A percentile compares a stretch with the other conserved stretches of the same genome.
phyloP scores from a whole-genome alignment of 2,888 invertebrate species.

The Automeris io region DNA sequence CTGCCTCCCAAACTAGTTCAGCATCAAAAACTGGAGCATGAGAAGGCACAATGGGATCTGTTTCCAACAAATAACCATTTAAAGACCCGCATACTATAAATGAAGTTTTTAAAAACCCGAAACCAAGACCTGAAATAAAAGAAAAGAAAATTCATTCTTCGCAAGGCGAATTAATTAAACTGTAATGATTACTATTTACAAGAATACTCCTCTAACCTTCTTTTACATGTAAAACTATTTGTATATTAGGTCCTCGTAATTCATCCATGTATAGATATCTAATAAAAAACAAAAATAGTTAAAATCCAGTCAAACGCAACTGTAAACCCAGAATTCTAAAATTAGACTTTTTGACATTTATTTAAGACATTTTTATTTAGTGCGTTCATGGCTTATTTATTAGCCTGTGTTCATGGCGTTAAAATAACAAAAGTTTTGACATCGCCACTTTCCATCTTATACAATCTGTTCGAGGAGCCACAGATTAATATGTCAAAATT shows the following conservation, averaged over 20 bases:
- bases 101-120: conserved; percentile 72
- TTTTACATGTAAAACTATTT: conserved; percentile 81
- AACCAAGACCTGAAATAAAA: conserved; percentile 69
- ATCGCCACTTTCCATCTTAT: too few relatives aligned
- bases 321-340: conserved; percentile 46
- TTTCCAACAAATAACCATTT: conserved; percentile 81
- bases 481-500: too few relatives aligned
- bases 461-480: too few relatives aligned
- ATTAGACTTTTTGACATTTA: conserved; percentile 33
- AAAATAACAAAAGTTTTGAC: too few relatives aligned
- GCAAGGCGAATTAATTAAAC: too few relatives aligned
- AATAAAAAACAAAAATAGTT: conserved; percentile 24
- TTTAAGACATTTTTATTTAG: too few relatives aligned
- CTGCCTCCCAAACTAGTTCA: conserved; percentile 88
- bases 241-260: conserved; percentile 78
- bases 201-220: conserved; percentile 63
- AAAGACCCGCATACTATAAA: conserved; percentile 78
- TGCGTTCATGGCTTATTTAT: too few relatives aligned
- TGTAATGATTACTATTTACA: neutral
- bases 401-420: neutral
- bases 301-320: conserved; percentile 50
- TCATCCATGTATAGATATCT: conserved; percentile 75
- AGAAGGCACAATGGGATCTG: conserved; percentile 78
- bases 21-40: conserved; percentile 81
- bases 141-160: neutral